phyloP scores from a whole-genome alignment of 2,888 invertebrate species.

The Drosophila diplacantha region DNA sequence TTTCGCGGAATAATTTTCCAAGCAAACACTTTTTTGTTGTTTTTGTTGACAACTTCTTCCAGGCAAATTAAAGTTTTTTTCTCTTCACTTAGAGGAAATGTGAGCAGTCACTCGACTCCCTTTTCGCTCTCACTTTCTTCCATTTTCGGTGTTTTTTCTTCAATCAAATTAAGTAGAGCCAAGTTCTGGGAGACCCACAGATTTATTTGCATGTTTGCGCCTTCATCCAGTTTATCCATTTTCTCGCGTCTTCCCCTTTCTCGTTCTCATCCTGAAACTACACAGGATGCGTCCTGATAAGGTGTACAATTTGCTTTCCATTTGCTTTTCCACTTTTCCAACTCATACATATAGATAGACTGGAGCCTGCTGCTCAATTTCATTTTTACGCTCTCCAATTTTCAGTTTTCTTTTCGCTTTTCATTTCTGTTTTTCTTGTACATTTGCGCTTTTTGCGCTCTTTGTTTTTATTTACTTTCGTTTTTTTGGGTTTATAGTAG shows the following conservation, averaged over 20 bases:
- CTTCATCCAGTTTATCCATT: slow-evolving; percentile 21
- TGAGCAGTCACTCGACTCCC: slow-evolving; percentile 1
- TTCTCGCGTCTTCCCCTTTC: slow-evolving; percentile 2
- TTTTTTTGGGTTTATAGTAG: slow-evolving; percentile 21
- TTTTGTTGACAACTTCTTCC: not conserved
- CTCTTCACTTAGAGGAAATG: slow-evolving; percentile 1
- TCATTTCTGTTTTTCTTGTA: slow-evolving; percentile 25
- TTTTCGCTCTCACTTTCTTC: not conserved
- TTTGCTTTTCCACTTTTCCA: slow-evolving; percentile 37
- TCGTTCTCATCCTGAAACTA: slow-evolving; percentile 19
- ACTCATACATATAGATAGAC: slow-evolving; percentile 19
- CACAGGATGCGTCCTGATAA: slow-evolving; percentile 45
- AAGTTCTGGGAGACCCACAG: slow-evolving; percentile 30
- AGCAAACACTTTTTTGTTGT: no score
- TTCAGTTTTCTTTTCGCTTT: slow-evolving; percentile 50
- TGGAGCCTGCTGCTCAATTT: slow-evolving; percentile 63
- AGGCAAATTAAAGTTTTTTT: slow-evolving; percentile 15
- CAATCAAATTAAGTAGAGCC: slow-evolving; percentile 30
- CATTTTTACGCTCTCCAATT: slow-evolving; percentile 55
- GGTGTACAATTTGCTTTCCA: slow-evolving; percentile 63
- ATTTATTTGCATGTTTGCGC: slow-evolving; percentile 35
- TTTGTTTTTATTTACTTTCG: slow-evolving; percentile 42
- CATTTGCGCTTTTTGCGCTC: slow-evolving; percentile 15
- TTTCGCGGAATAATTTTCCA: not conserved
- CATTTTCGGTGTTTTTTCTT: slow-evolving; percentile 11